These are phyloP conservation scores for Stichopus horrens DNA, from an alignment of 53 echinoderm and acorn worm genomes.

Conservation along the genomic window DNA sequence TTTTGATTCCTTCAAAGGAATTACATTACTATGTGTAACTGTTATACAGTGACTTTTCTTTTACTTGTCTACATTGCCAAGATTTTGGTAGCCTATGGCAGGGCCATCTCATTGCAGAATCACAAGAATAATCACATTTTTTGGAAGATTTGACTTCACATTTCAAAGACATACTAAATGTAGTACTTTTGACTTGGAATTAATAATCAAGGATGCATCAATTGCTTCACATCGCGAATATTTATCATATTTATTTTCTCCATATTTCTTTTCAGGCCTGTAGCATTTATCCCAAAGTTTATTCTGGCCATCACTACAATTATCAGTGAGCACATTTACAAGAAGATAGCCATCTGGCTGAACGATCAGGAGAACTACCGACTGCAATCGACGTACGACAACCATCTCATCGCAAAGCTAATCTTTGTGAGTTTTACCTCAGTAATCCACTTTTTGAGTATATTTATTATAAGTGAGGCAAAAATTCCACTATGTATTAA, in stretches of 20 bases:
- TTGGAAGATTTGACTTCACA: not conserved
- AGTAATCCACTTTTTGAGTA: no score
- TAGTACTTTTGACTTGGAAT: no score
- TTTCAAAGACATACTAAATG: no score
- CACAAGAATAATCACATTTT: not conserved
- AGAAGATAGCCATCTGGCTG: constrained; percentile 91
- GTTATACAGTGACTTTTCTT: no score
- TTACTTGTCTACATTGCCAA: no score
- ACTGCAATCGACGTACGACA: constrained; percentile 79
- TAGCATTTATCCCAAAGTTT: constrained; percentile 81
- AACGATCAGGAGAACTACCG: constrained; percentile 94
- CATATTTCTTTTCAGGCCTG: not conserved
- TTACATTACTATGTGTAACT: no score
- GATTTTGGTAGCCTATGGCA: no score
- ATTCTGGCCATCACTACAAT: constrained; percentile 72
- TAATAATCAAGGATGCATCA: not conserved
- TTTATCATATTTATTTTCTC: not conserved
- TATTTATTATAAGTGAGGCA: no score
- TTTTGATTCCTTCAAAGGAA: no score
- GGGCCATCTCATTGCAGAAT: no score
- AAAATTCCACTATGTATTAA: no score
- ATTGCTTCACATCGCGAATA: not conserved
- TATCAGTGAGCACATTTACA: constrained; percentile 68
- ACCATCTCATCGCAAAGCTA: constrained; percentile 93
- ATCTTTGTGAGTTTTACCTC: constrained; percentile 69